Percentiles rank a stretch among this genome's conserved stretches.
Conservation (phyloP, 2,888 invertebrate species). For the Linnaemya tessellans region DNA sequence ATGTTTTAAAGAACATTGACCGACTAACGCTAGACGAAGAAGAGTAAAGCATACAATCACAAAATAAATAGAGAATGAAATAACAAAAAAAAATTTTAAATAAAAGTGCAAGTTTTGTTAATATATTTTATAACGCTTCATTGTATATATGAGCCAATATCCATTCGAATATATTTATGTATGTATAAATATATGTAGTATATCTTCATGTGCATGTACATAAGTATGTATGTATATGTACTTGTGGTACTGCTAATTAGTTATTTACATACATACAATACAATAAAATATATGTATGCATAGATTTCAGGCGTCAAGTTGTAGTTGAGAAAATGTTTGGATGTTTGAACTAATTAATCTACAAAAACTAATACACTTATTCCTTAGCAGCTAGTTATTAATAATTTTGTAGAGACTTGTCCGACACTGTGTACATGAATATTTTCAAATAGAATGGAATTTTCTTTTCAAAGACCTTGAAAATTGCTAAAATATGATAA, state of each 20-base stretch:
- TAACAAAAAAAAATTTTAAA: constrained; percentile 11
- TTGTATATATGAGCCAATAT: too few relatives aligned
- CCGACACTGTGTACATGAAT: constrained; percentile 17
- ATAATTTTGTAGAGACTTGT: constrained; percentile 6
- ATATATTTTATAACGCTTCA: neutral
- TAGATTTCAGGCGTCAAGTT: neutral
- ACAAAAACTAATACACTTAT: neutral
- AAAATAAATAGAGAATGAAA: constrained; percentile 27
- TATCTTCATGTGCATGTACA: neutral
- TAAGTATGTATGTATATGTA: neutral
- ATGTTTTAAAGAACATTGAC: constrained; percentile 64
- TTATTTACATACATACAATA: constrained; percentile 11
- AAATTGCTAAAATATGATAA: constrained; percentile 12
- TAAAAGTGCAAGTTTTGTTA: constrained; percentile 59
- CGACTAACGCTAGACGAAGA: constrained; percentile 60
- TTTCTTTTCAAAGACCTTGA: constrained; percentile 58
- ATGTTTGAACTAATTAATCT: neutral
- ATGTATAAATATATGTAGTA: neutral
- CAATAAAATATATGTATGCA: neutral
- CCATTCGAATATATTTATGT: neutral
- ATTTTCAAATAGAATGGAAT: constrained; percentile 16
- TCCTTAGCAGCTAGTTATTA: neutral
- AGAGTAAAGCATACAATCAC: neutral
- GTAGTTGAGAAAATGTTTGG: neutral
- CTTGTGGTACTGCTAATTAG: neutral